phyloP scores from a whole-genome alignment of 2,113 vertebrate species.

The Bolborhynchus lineola region DNA sequence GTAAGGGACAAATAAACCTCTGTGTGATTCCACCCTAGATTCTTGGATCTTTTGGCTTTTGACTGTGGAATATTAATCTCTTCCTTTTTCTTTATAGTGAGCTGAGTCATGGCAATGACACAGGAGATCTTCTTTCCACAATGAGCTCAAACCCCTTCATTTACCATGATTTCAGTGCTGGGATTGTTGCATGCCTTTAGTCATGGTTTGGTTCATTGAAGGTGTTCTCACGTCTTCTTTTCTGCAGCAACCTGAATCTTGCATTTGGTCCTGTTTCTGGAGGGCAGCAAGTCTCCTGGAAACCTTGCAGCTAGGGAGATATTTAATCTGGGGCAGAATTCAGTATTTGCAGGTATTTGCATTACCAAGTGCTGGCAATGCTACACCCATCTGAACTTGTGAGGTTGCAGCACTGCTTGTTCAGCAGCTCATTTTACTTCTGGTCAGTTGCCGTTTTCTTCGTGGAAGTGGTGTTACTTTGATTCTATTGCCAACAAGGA shows the following conservation, averaged over 20 bases:
- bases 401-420: fast-evolving
- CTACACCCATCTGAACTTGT: not conserved
- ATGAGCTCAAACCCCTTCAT: not conserved
- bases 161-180: fast-evolving
- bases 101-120: not conserved
- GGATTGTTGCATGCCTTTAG: fast-evolving
- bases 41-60: not conserved
- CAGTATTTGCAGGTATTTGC: not conserved
- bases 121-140: not conserved
- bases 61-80: not conserved
- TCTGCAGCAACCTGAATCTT: not conserved
- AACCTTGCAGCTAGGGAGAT: not conserved
- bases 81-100: not conserved
- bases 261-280: not conserved
- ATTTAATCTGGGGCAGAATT: not conserved
- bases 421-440: not conserved
- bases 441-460: not conserved
- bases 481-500: not conserved
- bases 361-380: fast-evolving
- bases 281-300: not conserved
- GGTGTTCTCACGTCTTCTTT: not conserved
- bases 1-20: not conserved
- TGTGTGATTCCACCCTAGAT: not conserved
- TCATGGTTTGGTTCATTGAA: not conserved
- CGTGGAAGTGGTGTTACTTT: not conserved